Conservation (phyloP, 2,888 invertebrate genomes). For the Camponotus fellah region DNA sequence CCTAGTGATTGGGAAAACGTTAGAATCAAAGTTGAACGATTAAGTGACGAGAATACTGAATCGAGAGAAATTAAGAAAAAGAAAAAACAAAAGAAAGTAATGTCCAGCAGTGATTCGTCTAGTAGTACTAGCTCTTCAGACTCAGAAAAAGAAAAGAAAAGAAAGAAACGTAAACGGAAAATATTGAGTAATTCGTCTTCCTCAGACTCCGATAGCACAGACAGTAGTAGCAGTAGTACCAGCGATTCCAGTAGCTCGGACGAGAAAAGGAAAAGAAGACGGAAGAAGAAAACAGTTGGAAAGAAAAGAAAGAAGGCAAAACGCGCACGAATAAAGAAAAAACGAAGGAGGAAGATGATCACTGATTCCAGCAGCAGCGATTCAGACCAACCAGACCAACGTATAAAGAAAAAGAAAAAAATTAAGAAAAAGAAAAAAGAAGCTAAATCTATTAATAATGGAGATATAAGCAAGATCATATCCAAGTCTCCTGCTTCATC, state of each 20-base stretch:
- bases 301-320: conserved; percentile 79
- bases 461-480: conserved; percentile 52
- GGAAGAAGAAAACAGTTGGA: conserved; percentile 69
- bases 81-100: conserved; percentile 65
- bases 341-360: conserved; percentile 76
- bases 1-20: conserved; percentile 83
- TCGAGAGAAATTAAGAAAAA: conserved; percentile 59
- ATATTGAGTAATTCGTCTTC: conserved; percentile 72
- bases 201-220: conserved; percentile 80
- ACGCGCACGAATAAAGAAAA: conserved; percentile 76
- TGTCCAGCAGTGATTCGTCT: conserved; percentile 78
- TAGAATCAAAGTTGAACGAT: conserved; percentile 80
- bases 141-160: conserved; percentile 70
- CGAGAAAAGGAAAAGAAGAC: conserved; percentile 73
- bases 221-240: conserved; percentile 76
- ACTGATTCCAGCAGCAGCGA: conserved; percentile 81
- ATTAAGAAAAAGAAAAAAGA: conserved; percentile 60
- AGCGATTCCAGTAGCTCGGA: conserved; percentile 77
- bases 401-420: conserved; percentile 58
- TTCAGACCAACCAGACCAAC: conserved; percentile 76
- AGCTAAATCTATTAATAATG: conserved; percentile 44
- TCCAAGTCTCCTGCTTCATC: conserved; percentile 56
- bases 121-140: conserved; percentile 75
- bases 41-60: conserved; percentile 77
- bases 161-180: conserved; percentile 65